A percentile compares a stretch with the other conserved stretches of the same genome.
Conservation (phyloP, 2,888 invertebrate genomes). For the Dolomedes plantarius region DNA sequence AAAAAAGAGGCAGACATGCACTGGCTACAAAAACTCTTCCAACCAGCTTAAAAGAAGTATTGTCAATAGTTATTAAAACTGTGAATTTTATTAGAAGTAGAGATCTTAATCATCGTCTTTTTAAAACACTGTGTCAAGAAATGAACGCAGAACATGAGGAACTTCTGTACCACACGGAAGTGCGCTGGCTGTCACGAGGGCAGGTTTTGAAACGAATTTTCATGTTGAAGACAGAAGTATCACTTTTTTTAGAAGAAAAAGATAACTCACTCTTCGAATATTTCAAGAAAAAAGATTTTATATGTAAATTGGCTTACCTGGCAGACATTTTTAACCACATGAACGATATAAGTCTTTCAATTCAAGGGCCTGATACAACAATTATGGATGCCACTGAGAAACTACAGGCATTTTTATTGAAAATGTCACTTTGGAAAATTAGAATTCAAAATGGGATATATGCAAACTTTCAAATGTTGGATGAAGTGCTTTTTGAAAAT, state of each 20-base stretch:
- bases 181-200: slow-evolving; percentile 46
- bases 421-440: slow-evolving; percentile 48
- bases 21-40: slow-evolving; percentile 51
- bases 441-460: slow-evolving; percentile 44
- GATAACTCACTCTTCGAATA: no score
- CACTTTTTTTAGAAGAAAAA: no score
- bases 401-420: slow-evolving; percentile 50
- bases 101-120: slow-evolving; percentile 47
- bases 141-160: slow-evolving; percentile 40
- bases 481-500: slow-evolving; percentile 49
- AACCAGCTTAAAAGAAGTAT: slow-evolving; percentile 54
- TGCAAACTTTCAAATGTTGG: slow-evolving; percentile 51
- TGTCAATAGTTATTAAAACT: slow-evolving; percentile 46
- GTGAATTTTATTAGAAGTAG: slow-evolving; percentile 43
- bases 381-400: slow-evolving; percentile 42
- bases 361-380: slow-evolving; percentile 49
- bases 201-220: slow-evolving; percentile 45
- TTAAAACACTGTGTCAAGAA: slow-evolving; percentile 50
- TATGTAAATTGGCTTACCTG: slow-evolving; percentile 16
- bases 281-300: neutral
- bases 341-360: slow-evolving; percentile 32
- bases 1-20: no score
- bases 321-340: slow-evolving; percentile 29
- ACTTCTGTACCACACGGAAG: slow-evolving; percentile 47
- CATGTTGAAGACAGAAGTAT: slow-evolving; percentile 23